Percentiles rank a stretch among this genome's conserved stretches.
Evolutionary conservation across 2,113 vertebrate species (phyloP).

Genomic region (Tapirus terrestris): DNA sequence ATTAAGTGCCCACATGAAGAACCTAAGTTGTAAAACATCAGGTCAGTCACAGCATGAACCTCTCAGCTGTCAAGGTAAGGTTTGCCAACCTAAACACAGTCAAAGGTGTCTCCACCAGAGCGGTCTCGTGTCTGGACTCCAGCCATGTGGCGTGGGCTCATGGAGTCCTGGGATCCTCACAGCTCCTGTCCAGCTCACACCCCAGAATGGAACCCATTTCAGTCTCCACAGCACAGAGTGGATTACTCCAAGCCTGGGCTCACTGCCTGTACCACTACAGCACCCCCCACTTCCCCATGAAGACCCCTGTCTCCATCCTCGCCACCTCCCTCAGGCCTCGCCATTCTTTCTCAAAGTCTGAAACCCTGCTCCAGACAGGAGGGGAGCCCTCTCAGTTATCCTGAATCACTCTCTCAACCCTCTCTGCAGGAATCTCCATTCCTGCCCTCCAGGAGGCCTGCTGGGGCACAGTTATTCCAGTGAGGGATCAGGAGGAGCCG

Average conservation of each 20-base stretch:
- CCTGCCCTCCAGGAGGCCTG: background rate
- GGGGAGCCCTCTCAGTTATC: background rate
- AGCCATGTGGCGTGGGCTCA: accelerated
- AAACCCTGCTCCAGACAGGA: background rate
- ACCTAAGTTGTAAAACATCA: no score
- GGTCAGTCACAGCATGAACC: background rate
- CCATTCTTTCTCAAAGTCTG: background rate
- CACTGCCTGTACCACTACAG: background rate
- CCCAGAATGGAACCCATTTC: background rate
- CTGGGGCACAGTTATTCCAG: background rate
- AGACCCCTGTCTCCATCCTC: background rate
- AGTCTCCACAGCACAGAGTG: background rate
- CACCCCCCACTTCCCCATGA: background rate
- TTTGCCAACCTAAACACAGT: no score
- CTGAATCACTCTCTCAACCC: background rate
- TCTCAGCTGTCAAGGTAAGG: background rate
- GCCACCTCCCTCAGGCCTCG: background rate
- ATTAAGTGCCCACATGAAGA: background rate
- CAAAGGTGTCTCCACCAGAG: no score
- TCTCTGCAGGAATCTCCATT: background rate
- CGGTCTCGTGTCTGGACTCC: background rate
- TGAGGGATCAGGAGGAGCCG: background rate
- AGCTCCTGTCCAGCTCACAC: background rate
- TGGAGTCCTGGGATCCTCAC: background rate
- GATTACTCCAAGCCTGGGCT: background rate